Evolutionary conservation across 2,888 invertebrate species (phyloP).

Genomic region (Amorpha juglandis): DNA sequence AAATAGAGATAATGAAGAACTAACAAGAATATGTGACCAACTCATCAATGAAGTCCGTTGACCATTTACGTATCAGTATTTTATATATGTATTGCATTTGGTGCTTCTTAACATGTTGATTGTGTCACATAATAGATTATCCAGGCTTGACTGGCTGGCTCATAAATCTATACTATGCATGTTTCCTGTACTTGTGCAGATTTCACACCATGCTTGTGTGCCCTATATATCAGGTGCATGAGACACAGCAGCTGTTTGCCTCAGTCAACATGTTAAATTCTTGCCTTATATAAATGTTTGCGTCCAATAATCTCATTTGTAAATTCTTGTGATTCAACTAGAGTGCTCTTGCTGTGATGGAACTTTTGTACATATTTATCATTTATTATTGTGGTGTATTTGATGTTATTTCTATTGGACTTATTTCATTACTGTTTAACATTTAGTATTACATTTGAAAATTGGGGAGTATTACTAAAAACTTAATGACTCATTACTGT

Average conservation of each 20-base stretch:
- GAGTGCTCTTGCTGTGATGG: constrained; percentile 24
- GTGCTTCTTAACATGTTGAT: constrained; percentile 36
- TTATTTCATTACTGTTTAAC: constrained; percentile 2
- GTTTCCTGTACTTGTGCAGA: too few species aligned
- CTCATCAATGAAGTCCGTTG: constrained; percentile 86
- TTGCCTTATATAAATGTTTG: not conserved
- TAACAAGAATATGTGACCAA: constrained; percentile 96
- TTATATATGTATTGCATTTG: constrained; percentile 33
- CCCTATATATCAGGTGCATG: too few species aligned
- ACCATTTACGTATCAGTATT: constrained; percentile 21
- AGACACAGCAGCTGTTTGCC: too few species aligned
- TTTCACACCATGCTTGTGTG: too few species aligned
- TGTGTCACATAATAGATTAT: too few species aligned
- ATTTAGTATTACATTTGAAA: not conserved
- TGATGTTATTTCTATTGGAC: constrained; percentile 3
- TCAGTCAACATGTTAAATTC: too few species aligned
- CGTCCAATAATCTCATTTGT: constrained; percentile 15
- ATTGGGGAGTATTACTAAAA: not conserved
- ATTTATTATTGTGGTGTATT: constrained; percentile 29
- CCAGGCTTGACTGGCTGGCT: too few species aligned
- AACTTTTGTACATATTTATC: constrained; percentile 11
- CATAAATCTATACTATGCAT: too few species aligned
- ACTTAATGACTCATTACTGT: not conserved
- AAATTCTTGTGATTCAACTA: constrained; percentile 39
- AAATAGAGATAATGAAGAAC: constrained; percentile 93